Evolutionary conservation across 2,888 invertebrate species (phyloP).

Genomic region (Fissipunctia ypsillon): DNA sequence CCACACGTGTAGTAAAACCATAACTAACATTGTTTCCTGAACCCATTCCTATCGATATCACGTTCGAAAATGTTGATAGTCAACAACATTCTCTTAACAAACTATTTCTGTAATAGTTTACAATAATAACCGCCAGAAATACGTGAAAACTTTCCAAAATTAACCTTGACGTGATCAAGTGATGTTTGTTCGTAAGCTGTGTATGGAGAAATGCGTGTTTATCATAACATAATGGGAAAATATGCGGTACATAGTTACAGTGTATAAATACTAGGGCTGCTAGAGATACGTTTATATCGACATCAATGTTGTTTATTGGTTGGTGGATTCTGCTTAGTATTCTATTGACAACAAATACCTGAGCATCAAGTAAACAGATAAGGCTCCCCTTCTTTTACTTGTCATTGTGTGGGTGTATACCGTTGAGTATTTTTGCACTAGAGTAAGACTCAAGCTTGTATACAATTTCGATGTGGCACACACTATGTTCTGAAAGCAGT

Average conservation of each 20-base stretch:
- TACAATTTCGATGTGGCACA: no score
- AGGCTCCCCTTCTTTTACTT: no score
- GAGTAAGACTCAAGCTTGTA: no score
- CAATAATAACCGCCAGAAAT: constrained; percentile 43
- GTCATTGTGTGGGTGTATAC: no score
- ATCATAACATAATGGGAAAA: constrained; percentile 49
- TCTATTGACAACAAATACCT: not conserved
- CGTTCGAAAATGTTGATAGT: constrained; percentile 48
- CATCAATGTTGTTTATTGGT: not conserved
- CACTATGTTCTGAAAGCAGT: no score
- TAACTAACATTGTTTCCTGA: constrained; percentile 33
- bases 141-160: constrained; percentile 48
- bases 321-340: constrained; percentile 11
- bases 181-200: constrained; percentile 18
- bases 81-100: constrained; percentile 17
- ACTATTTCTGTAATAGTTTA: constrained; percentile 48
- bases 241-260: constrained; percentile 51
- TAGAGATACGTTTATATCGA: not conserved
- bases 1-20: constrained; percentile 17
- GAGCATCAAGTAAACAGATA: no score
- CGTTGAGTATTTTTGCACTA: no score
- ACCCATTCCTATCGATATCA: constrained; percentile 25
- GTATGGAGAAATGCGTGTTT: constrained; percentile 59
- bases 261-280: constrained; percentile 32
- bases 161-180: constrained; percentile 55